Percentiles rank a stretch among this genome's conserved stretches.
phyloP scores from a whole-genome alignment of 1,140 invertebrate species.

The Cydia splendana region DNA sequence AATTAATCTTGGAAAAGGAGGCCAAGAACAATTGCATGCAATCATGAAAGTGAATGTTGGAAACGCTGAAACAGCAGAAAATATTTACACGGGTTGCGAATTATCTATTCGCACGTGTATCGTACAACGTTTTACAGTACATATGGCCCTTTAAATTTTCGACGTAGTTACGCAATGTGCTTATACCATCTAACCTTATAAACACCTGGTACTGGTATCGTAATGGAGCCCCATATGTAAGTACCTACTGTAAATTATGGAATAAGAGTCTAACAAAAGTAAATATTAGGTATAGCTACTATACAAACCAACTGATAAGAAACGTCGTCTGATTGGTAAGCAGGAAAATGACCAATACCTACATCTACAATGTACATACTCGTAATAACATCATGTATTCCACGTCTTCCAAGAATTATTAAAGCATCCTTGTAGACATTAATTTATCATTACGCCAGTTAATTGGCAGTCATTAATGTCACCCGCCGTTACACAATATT shows the following conservation, averaged over 20 bases:
- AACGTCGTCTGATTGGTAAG: neutral
- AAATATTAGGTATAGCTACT: neutral
- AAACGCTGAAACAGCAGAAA: neutral
- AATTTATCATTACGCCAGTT: slow-evolving; percentile 7
- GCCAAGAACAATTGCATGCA: slow-evolving; percentile 61
- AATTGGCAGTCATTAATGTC: slow-evolving; percentile 13
- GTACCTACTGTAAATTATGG: too few relatives aligned
- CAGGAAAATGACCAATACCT: neutral
- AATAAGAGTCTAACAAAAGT: neutral
- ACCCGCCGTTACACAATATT: slow-evolving; percentile 1
- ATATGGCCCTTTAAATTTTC: too few relatives aligned
- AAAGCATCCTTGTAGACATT: too few relatives aligned
- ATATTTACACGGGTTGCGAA: neutral
- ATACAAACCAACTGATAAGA: neutral
- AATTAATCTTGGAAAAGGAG: slow-evolving; percentile 46
- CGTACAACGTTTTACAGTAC: too few relatives aligned
- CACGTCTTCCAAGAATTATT: neutral
- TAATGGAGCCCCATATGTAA: too few relatives aligned
- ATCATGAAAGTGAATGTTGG: slow-evolving; percentile 36
- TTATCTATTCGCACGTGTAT: too few relatives aligned
- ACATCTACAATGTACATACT: neutral
- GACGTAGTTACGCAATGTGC: too few relatives aligned
- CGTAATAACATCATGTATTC: neutral
- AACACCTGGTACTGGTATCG: too few relatives aligned
- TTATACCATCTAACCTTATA: too few relatives aligned